phyloP scores from a whole-genome alignment of 1,140 invertebrate species.

The Globodera ellingtonae region DNA sequence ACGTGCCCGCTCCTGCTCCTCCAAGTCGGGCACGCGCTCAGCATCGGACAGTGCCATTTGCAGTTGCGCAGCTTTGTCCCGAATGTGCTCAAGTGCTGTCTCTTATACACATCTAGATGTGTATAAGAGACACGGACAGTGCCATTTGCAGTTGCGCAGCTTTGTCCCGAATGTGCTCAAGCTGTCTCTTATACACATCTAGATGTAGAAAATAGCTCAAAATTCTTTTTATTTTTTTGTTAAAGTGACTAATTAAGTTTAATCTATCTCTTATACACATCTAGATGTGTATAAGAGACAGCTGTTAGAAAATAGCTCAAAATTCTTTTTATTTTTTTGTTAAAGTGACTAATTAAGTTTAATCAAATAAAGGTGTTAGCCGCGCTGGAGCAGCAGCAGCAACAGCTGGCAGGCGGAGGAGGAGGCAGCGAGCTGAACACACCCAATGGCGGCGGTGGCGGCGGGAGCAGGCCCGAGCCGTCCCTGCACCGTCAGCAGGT shows the following conservation, averaged over 20 bases:
- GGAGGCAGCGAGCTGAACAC: neutral
- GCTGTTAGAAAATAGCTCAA: too few relatives aligned
- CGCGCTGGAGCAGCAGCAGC: slow-evolving; percentile 2
- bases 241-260: too few relatives aligned
- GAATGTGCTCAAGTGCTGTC: slow-evolving; percentile 15
- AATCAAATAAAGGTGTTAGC: neutral
- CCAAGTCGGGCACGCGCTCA: slow-evolving; percentile 6
- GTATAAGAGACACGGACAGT: too few relatives aligned
- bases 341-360: too few relatives aligned
- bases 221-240: too few relatives aligned
- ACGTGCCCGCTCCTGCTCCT: neutral
- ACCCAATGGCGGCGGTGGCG: neutral
- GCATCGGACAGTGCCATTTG: slow-evolving; percentile 19
- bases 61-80: slow-evolving; percentile 13
- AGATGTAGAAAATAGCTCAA: too few relatives aligned
- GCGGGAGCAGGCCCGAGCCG: neutral
- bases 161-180: slow-evolving; percentile 18
- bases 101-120: too few relatives aligned
- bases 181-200: too few relatives aligned
- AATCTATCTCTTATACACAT: too few relatives aligned
- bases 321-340: too few relatives aligned
- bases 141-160: slow-evolving; percentile 20
- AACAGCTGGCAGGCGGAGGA: neutral
- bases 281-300: too few relatives aligned
- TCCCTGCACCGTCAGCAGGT: neutral